phyloP scores from a whole-genome alignment of 1,140 invertebrate genomes.

The Plectrocnemia conspersa region DNA sequence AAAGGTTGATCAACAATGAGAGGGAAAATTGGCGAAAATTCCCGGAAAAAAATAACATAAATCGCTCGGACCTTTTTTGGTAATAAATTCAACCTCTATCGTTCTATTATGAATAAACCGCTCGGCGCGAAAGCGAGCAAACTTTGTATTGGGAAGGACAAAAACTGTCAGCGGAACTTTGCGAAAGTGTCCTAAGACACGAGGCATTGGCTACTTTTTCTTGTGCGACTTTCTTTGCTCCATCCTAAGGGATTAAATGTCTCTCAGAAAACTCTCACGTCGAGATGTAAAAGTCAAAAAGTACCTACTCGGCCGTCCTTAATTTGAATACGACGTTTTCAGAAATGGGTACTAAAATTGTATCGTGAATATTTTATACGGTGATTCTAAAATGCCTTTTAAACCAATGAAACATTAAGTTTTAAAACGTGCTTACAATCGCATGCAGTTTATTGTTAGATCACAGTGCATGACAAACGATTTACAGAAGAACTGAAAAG shows the following conservation, averaged over 20 bases:
- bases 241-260: slow-evolving; percentile 16
- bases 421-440: too few species aligned
- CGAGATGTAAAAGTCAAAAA: slow-evolving; percentile 1
- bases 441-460: too few species aligned
- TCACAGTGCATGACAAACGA: too few species aligned
- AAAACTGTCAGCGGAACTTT: slow-evolving; percentile 10
- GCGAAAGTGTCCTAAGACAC: neutral
- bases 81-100: too few species aligned
- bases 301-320: neutral
- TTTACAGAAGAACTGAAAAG: too few species aligned
- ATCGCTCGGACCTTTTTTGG: neutral
- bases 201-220: slow-evolving; percentile 10
- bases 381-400: too few species aligned
- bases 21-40: too few species aligned
- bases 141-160: slow-evolving; percentile 16
- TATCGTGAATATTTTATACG: too few species aligned
- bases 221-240: slow-evolving; percentile 8
- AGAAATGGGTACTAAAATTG: too few species aligned
- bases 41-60: neutral
- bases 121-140: neutral
- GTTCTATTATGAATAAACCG: too few species aligned
- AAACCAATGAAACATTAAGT: too few species aligned
- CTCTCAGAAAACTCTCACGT: neutral
- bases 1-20: slow-evolving; percentile 10
- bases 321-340: slow-evolving; percentile 10